Evolutionary conservation across 2,888 invertebrate species (phyloP), one percentile per base, ranked within the genome.

Genomic region (Steinernema carpocapsae): DNA sequence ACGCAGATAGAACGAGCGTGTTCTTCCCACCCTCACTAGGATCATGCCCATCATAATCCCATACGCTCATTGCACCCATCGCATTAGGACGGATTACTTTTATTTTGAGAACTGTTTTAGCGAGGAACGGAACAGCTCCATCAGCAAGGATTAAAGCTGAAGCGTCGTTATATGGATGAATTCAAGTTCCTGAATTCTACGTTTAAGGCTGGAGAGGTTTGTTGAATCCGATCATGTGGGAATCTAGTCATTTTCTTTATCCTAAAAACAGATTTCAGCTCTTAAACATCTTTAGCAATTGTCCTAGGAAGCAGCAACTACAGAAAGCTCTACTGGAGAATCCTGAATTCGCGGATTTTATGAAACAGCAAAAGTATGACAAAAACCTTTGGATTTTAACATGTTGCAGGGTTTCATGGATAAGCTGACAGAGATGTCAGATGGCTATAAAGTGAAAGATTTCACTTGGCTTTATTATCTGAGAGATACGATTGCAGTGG

Each of bases 131-230:
- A 24, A 22, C 70, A 73, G 51, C 42, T 43, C 19, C 70, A 48
- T 22, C 48, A 52, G 22, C 73, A 73, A 26, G 73, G 73, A 14
- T 26, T 70, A 46, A 51, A 56, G 7, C 22, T 73, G 7, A 59
- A 70, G 29, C 43, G n/a, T 37, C 70, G 73, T 14, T 73, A 73
- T 32, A 51, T 73, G 7, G 42, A 24, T 32, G 70, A 73, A 10
- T 42, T 64, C 24, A 73, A 73, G 46, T 70, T 70, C n/a, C 26
- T 73, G 70, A 70, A 70, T 14, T 19, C 73, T 19, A 71, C 59
- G 1, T 73, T 70, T 12, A 24, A 24, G 6, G 17, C 32, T 37
- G 29, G 42, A 42, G 32, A 73, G 32, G 64, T 73, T 22, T 7
- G 70, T 19, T 24, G 45, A 48, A 22, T 14, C n/a, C n/a, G n/a